Evolutionary conservation across 1,140 invertebrate species (phyloP), one percentile per base, ranked within the genome.

Genomic region (Nylanderia fulva): DNA sequence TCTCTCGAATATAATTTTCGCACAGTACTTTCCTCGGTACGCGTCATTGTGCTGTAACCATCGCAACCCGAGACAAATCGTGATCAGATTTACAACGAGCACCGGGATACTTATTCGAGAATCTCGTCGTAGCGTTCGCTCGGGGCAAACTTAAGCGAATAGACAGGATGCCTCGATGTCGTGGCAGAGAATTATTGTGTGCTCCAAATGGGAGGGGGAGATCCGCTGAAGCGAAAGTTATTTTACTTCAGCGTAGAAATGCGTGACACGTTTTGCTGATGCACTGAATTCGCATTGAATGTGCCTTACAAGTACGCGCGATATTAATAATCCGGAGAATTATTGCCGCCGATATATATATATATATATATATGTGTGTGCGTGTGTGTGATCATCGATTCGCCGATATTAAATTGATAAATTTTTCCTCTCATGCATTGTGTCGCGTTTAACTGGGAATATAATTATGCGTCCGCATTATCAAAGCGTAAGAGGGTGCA

Each of bases 71-170:
- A 60, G 86, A 68, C 58, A 60, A 39, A 85, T 85, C 72, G 80
- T 87, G 86, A 88, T 88, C 80, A 77, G 86, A 82, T 88, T 88
- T 85, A 64, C 72, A 71, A 88, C 80, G 64, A 86, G 71, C 75
- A 24, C 48, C 39, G 63, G 24, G 45, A 80, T 42, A 86, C 74
- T 84, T 68, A n/a, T 85, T 88, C 66, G 60, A 72, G 80, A 64
- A 75, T 79, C 27, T 63, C 33, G 33, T 84, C 63, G 76, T 60
- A 58, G 64, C 56, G 60, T 69, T 88, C 75, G 79, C 86, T 77
- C 64, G 80, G 39, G 48, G 77, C 45, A 79, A 85, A 88, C 66
- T 88, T 87, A 68, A 86, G 84, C 72, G 66, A 74, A 76, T 27
- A 63, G 66, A 64, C 42, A 33, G 85, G 48, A 76, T 58, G 69